phyloP scores from a whole-genome alignment of 2,888 invertebrate species.

The Itoplectis maculator region DNA sequence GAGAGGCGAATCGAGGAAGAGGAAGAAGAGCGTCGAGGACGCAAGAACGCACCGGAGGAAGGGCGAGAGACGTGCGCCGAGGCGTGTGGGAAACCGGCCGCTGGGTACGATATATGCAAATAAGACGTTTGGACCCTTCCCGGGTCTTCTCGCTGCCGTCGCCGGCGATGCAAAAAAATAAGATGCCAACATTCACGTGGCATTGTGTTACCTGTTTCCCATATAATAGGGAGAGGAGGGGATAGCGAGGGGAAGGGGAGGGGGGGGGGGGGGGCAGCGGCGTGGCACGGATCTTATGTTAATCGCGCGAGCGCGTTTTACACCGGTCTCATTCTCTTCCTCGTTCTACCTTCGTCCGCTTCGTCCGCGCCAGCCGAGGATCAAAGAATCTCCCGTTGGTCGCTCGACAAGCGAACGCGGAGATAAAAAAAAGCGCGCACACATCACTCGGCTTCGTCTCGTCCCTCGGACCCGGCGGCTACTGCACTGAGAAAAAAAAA shows the following conservation, averaged over 20 bases:
- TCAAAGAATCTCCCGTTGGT: conserved; percentile 70
- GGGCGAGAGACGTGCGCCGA: conserved; percentile 69
- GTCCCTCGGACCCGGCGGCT: too few species aligned
- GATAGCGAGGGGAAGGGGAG: too few species aligned
- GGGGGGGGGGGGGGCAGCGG: too few species aligned
- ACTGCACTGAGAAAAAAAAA: too few species aligned
- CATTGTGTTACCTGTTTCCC: conserved; percentile 72
- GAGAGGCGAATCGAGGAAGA: too few species aligned
- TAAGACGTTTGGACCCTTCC: conserved; percentile 70
- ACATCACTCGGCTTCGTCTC: too few species aligned
- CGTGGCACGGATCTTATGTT: conserved; percentile 78
- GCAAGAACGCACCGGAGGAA: conserved; percentile 22
- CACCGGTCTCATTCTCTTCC: conserved; percentile 55
- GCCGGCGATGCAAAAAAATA: conserved; percentile 60
- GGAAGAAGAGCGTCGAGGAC: conserved; percentile 53
- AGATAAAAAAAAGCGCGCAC: conserved; percentile 45
- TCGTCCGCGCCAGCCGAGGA: too few species aligned
- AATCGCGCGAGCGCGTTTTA: conserved; percentile 68
- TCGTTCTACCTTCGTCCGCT: conserved; percentile 41
- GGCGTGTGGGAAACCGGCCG: conserved; percentile 77
- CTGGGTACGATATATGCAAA: conserved; percentile 76
- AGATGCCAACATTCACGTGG: conserved; percentile 73
- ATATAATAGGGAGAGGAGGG: conserved; percentile 72
- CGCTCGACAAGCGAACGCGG: conserved; percentile 7
- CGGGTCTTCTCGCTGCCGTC: conserved; percentile 49